phyloP scores from a whole-genome alignment of 2,888 invertebrate species.

The Oeneis ivallda region DNA sequence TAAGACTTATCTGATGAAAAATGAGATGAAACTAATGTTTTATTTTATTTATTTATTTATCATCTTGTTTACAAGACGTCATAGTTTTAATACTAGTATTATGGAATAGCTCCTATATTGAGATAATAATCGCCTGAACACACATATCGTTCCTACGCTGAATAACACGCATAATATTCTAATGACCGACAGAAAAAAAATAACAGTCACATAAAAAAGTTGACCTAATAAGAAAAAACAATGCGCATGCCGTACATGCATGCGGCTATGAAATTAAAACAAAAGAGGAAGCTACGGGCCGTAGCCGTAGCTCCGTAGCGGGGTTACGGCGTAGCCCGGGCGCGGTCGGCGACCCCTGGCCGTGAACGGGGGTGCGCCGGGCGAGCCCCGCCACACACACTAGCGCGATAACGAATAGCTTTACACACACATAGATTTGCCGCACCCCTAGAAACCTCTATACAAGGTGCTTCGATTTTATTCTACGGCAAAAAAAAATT shows the following conservation, averaged over 20 bases:
- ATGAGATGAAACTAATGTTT: too few species aligned
- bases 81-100: too few species aligned
- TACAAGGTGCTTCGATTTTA: conserved; percentile 35
- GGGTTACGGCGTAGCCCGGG: conserved; percentile 76
- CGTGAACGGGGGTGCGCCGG: conserved; percentile 77
- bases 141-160: too few species aligned
- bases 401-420: conserved; percentile 35
- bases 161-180: background rate
- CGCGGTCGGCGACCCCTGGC: conserved; percentile 81
- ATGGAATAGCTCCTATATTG: too few species aligned
- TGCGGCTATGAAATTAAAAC: conserved; percentile 54
- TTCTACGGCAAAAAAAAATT: conserved; percentile 5
- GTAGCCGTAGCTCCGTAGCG: conserved; percentile 71
- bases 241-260: conserved; percentile 36
- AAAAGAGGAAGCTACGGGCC: conserved; percentile 71
- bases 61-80: too few species aligned
- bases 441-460: conserved; percentile 43
- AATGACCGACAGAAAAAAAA: conserved; percentile 13
- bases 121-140: too few species aligned
- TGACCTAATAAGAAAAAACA: conserved; percentile 68
- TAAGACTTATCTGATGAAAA: too few species aligned
- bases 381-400: conserved; percentile 52
- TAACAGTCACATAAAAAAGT: conserved; percentile 30
- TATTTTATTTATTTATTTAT: background rate
- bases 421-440: conserved; percentile 33